Evolutionary conservation across 2,797 vertebrate genomes (phyloP).

Genomic region (Enteromius thamalakanensis): DNA sequence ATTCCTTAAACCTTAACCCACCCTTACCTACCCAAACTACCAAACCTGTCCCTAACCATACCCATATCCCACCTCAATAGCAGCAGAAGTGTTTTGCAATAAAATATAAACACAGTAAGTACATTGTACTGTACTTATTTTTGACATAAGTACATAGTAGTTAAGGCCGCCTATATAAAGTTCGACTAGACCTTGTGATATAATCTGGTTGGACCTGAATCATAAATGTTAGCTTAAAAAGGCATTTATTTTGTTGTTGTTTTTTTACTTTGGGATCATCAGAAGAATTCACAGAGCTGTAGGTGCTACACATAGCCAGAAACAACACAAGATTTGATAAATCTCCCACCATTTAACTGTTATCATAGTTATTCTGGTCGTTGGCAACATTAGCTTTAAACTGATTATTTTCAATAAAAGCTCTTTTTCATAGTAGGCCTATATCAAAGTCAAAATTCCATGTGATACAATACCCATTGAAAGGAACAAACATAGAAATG

Average conservation of each 20-base stretch:
- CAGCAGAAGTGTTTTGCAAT: too few relatives aligned
- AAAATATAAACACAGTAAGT: too few relatives aligned
- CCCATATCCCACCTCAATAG: too few relatives aligned
- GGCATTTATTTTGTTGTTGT: background rate
- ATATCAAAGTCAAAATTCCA: background rate
- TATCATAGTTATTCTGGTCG: background rate
- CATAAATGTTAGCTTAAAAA: background rate
- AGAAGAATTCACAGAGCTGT: background rate
- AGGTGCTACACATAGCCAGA: background rate
- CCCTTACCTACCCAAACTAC: too few relatives aligned
- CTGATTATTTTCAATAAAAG: slow-evolving; percentile 2
- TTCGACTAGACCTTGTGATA: too few relatives aligned
- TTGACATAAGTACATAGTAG: too few relatives aligned
- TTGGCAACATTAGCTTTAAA: slow-evolving; percentile 3
- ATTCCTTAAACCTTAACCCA: too few relatives aligned
- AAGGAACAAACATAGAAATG: slow-evolving; percentile 3
- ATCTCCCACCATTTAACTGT: background rate
- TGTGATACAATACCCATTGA: background rate
- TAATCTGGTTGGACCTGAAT: background rate
- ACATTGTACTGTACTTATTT: too few relatives aligned
- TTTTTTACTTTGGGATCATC: background rate
- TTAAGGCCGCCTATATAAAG: too few relatives aligned
- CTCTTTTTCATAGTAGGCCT: background rate
- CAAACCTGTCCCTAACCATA: too few relatives aligned
- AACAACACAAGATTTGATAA: background rate